phyloP scores from a whole-genome alignment of 2,113 vertebrate species.

The Rhombomys opimus region DNA sequence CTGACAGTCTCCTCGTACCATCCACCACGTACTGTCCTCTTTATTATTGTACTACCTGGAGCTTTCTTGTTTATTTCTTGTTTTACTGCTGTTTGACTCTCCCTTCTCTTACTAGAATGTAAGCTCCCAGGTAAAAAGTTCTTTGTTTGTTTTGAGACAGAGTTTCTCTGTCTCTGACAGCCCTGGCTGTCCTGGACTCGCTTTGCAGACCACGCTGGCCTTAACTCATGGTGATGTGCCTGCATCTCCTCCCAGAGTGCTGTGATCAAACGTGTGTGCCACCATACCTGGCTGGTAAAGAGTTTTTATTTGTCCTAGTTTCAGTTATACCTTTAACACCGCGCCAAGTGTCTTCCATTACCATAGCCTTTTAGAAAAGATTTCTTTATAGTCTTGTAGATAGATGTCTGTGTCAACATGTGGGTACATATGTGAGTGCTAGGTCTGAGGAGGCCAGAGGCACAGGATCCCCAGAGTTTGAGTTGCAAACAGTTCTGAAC shows the following conservation, averaged over 20 bases:
- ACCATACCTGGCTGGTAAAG: neutral
- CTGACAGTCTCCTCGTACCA: neutral
- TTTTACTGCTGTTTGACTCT: neutral
- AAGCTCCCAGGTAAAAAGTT: neutral
- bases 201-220: too few relatives aligned
- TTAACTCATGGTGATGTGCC: too few relatives aligned
- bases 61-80: constrained; percentile 8
- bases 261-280: too few relatives aligned
- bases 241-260: too few relatives aligned
- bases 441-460: neutral
- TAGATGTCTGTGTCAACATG: neutral
- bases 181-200: too few relatives aligned
- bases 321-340: neutral
- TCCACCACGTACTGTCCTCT: neutral
- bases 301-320: neutral
- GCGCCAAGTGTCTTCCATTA: neutral
- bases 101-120: neutral
- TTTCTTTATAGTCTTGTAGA: neutral
- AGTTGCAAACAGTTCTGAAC: neutral
- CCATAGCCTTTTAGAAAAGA: neutral
- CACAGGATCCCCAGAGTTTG: neutral
- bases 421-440: neutral
- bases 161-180: too few relatives aligned
- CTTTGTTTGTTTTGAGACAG: neutral
- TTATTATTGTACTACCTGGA: neutral